Evolutionary conservation across 2,113 vertebrate species (phyloP).

Genomic region (Aspidoscelis tigris): DNA sequence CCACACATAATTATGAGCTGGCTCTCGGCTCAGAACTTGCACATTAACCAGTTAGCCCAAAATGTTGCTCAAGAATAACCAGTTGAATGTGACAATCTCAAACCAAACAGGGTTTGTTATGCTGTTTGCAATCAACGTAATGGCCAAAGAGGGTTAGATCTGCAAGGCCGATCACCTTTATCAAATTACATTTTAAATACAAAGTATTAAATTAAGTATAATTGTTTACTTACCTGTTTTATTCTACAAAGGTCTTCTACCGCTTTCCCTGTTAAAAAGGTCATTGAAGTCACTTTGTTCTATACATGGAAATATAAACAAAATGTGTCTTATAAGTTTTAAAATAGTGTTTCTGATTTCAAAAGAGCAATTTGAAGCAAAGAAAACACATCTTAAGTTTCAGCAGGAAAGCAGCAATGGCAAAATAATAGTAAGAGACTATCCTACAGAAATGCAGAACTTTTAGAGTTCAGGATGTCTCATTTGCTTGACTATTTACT

Average conservation of each 20-base stretch:
- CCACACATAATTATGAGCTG: slow-evolving; percentile 6
- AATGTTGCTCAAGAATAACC: not conserved
- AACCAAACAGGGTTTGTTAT: too few relatives aligned
- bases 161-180: not conserved
- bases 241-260: slow-evolving; percentile 97
- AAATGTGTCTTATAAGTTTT: not conserved
- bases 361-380: not conserved
- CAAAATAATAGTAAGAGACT: not conserved
- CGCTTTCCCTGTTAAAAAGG: slow-evolving; percentile 93
- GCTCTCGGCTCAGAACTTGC: not conserved
- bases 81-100: not conserved
- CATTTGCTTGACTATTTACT: not conserved
- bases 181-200: slow-evolving; percentile 3
- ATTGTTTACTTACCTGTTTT: slow-evolving; percentile 88
- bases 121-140: too few relatives aligned
- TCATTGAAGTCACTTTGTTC: slow-evolving; percentile 99
- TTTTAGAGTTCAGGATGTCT: not conserved
- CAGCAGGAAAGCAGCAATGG: not conserved
- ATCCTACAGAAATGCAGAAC: not conserved
- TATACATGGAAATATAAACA: slow-evolving; percentile 67
- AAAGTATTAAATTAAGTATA: not conserved
- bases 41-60: not conserved
- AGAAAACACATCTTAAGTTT: not conserved
- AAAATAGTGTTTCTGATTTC: not conserved
- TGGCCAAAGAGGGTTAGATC: too few relatives aligned